Evolutionary conservation across 2,797 vertebrate genomes (phyloP).

Genomic region (Paramormyrops hopkinsi): DNA sequence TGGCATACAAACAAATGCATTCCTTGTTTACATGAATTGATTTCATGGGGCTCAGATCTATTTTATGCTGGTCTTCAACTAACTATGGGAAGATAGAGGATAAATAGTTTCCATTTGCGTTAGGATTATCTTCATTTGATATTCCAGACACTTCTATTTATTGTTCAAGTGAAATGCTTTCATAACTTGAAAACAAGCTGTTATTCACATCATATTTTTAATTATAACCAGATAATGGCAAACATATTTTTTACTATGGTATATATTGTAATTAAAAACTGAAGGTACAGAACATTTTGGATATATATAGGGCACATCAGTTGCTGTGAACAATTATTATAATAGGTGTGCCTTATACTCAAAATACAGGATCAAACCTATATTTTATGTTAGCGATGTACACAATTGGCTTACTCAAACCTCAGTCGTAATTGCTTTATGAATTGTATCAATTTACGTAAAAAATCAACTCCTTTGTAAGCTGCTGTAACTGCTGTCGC

Average conservation of each 20-base stretch:
- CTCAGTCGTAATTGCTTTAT: not conserved
- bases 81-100: not conserved
- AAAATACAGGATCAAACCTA: not conserved
- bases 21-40: slow-evolving; percentile 8
- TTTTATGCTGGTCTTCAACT: not conserved
- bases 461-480: not conserved
- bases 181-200: not conserved
- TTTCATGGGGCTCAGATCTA: slow-evolving; percentile 2
- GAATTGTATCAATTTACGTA: slow-evolving; percentile 14
- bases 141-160: not conserved
- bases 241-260: slow-evolving; percentile 5
- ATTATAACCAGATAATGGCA: not conserved
- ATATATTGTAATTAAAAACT: slow-evolving; percentile 2
- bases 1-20: not conserved
- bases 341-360: slow-evolving; percentile 16
- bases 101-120: not conserved
- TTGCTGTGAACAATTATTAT: slow-evolving; percentile 11
- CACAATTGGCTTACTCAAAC: not conserved
- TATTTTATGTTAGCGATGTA: not conserved
- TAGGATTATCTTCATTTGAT: not conserved
- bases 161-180: slow-evolving; percentile 10
- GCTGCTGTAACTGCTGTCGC: slow-evolving; percentile 2
- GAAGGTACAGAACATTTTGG: slow-evolving; percentile 11
- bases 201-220: slow-evolving; percentile 1
- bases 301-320: slow-evolving; percentile 16